Evolutionary conservation across 2,113 vertebrate species (phyloP).

Genomic region (Lanius ludovicianus): DNA sequence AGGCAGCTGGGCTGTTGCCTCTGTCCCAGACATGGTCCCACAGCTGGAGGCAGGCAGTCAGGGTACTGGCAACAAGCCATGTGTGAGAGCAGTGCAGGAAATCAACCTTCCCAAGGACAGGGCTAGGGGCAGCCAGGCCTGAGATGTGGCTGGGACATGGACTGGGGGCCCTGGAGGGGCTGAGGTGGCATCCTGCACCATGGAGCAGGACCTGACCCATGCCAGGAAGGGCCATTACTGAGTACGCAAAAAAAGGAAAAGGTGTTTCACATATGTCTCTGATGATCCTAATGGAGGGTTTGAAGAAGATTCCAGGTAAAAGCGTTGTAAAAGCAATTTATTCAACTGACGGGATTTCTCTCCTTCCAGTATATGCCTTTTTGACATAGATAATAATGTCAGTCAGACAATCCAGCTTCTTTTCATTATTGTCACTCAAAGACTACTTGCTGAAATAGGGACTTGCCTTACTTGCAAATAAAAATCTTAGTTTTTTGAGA

Average conservation of each 20-base stretch:
- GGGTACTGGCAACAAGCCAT: fast-evolving
- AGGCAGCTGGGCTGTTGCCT: not conserved
- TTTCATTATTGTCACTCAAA: not conserved
- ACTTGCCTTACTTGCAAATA: not conserved
- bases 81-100: not conserved
- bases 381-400: not conserved
- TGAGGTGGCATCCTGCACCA: not conserved
- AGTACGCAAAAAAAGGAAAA: fast-evolving
- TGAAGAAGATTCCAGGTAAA: not conserved
- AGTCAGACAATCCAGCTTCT: not conserved
- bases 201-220: not conserved
- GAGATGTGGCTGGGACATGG: fast-evolving
- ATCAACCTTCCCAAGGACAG: not conserved
- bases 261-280: not conserved
- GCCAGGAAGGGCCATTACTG: not conserved
- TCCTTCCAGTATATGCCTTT: not conserved
- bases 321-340: not conserved
- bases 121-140: too few species aligned
- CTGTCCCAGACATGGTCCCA: fast-evolving
- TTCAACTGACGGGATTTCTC: not conserved
- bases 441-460: not conserved
- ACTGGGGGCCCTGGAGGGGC: fast-evolving
- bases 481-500: not conserved
- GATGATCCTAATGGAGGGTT: not conserved
- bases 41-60: not conserved